Base-by-base conservation (phyloP, 2,797 vertebrate genomes). In the Eidolon dupreanum region DNA sequence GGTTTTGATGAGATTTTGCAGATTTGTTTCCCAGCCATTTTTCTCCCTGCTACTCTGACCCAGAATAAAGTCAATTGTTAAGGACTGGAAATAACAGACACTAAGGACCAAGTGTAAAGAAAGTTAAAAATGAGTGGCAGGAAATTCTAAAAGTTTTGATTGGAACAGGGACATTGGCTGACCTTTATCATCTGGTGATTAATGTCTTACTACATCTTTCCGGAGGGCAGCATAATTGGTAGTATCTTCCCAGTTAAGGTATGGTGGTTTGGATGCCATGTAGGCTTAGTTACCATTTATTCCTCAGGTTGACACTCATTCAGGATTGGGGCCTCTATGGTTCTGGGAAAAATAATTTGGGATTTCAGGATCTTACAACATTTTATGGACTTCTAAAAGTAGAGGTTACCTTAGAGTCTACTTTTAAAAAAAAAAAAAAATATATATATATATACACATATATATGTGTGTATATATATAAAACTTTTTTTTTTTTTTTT, bases 321-420 rank as follows among this genome's bases (percentile, higher is more conserved):
- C 17, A 90, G 68, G 36, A 75, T 88, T 79, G 85, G 46, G 31
- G 0, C 31, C 24, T 87, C 41, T 75, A 3, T n/a, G 49, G 86
- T 83, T 92, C 74, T 66, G 41, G 36, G 63, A 91, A 81, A 59
- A 82, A 78, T 68, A 88, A 49, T 57, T 94, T 95, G 88, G 86
- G 61, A 90, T 89, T 61, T 93, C 66, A 82, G 53, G 46, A 55
- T 63, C 33, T 88, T 43, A 55, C 6, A 85, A 36, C 53, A 75
- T 53, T 82, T 90, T 82, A n/a, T 75, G 61, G 78, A 53, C 20
- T 84, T 88, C 15, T 82, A 63, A 94, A 92, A 88, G 8, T 66
- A 7, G 59, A 85, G 82, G 33, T 68, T 49, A 59, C 8, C 16
- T 82, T 8, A 53, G 68, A 63, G 73, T 9, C 31, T 24, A 19